phyloP scores from a whole-genome alignment of 2,888 invertebrate genomes.

The Adelognathus sp. region DNA sequence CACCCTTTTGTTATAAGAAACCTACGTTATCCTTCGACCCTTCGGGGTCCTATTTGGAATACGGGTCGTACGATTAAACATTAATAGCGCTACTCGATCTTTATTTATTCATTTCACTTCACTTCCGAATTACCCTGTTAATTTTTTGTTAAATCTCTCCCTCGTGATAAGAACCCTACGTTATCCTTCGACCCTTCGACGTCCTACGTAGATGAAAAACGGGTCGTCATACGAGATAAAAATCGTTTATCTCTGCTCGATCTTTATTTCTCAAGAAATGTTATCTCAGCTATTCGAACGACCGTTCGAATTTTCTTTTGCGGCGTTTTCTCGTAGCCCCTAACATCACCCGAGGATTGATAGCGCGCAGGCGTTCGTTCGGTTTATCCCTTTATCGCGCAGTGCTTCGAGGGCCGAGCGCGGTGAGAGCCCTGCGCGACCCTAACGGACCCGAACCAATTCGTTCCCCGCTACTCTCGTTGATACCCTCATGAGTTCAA shows the following conservation, averaged over 20 bases:
- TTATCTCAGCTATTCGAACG: neutral
- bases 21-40: neutral
- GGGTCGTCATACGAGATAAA: neutral
- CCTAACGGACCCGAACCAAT: neutral
- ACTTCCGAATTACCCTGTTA: too few relatives aligned
- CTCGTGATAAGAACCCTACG: too few relatives aligned
- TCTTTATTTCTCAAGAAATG: neutral
- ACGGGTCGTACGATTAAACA: too few relatives aligned
- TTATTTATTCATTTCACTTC: too few relatives aligned
- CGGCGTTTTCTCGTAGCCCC: constrained; percentile 64
- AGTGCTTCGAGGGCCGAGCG: neutral
- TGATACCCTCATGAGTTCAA: too few relatives aligned
- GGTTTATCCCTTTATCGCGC: neutral
- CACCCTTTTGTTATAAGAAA: too few relatives aligned
- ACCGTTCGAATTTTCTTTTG: constrained; percentile 52
- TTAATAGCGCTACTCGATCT: too few relatives aligned
- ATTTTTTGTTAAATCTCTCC: too few relatives aligned
- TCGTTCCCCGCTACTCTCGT: neutral
- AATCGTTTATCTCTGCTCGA: neutral
- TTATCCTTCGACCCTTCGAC: too few relatives aligned
- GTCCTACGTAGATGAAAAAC: too few relatives aligned
- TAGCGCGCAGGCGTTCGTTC: neutral
- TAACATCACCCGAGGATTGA: constrained; percentile 66
- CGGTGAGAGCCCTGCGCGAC: neutral
- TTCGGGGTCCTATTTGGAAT: neutral